phyloP scores from a whole-genome alignment of 2,113 vertebrate genomes.

The Crotalus helleri region DNA sequence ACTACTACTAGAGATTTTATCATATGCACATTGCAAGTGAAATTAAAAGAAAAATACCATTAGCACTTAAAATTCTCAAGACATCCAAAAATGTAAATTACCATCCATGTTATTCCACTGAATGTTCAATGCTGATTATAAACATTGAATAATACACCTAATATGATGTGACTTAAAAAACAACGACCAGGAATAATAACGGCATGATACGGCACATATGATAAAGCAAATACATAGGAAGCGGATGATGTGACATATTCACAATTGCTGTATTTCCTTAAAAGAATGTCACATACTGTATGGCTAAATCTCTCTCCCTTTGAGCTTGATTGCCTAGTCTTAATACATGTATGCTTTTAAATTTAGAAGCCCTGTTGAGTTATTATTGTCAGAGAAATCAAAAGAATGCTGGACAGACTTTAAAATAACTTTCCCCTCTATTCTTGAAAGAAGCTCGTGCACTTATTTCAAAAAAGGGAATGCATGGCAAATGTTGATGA shows the following conservation, averaged over 20 bases:
- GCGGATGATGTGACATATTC: neutral
- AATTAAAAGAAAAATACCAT: neutral
- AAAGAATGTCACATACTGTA: conserved; percentile 23
- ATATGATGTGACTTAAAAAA: neutral
- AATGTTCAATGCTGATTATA: neutral
- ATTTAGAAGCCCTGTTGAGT: conserved; percentile 39
- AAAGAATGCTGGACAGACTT: conserved; percentile 7
- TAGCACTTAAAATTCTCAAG: neutral
- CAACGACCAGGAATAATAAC: neutral
- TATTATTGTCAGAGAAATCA: conserved; percentile 37
- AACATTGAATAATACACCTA: neutral
- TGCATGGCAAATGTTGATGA: conserved; percentile 36
- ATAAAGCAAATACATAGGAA: neutral
- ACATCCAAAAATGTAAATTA: neutral
- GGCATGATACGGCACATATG: neutral
- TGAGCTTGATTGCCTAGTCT: conserved; percentile 15
- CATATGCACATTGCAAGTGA: neutral
- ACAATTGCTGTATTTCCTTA: conserved; percentile 34
- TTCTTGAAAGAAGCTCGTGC: conserved; percentile 31
- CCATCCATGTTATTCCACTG: neutral
- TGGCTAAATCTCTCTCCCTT: conserved; percentile 44
- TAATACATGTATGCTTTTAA: conserved; percentile 38
- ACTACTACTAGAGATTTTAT: too few species aligned
- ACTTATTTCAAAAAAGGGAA: conserved; percentile 35
- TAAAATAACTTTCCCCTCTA: conserved; percentile 21